Evolutionary conservation across 1,140 invertebrate species (phyloP).

Genomic region (Coptotermes formosanus): DNA sequence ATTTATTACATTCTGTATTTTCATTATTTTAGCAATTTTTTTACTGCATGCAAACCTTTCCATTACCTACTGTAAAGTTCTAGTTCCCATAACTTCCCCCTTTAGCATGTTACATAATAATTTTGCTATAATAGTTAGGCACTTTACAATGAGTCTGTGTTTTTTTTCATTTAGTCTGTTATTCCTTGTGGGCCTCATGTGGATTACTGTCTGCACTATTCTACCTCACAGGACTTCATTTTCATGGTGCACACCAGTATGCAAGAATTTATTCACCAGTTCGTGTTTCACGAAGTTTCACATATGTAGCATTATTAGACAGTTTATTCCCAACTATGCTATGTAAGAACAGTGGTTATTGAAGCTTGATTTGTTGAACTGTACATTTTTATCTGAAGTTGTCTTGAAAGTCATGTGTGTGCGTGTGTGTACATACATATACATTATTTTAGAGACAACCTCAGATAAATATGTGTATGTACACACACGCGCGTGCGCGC

Average conservation of each 20-base stretch:
- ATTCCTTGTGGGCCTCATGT: constrained; percentile 3
- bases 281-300: neutral
- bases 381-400: neutral
- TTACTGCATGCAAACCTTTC: neutral
- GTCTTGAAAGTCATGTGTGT: too few relatives aligned
- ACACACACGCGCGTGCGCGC: too few relatives aligned
- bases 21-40: neutral
- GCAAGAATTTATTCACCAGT: neutral
- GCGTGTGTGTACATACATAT: too few relatives aligned
- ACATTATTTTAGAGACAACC: too few relatives aligned
- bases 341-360: neutral
- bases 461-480: too few relatives aligned
- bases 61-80: neutral
- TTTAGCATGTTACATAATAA: neutral
- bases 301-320: neutral
- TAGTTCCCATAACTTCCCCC: neutral
- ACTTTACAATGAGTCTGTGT: neutral
- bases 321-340: neutral
- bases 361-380: neutral
- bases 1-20: neutral
- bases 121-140: neutral
- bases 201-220: neutral
- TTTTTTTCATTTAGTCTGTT: neutral
- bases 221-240: neutral
- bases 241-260: neutral